phyloP scores from a whole-genome alignment of 2,888 invertebrate genomes.

The Hofmannophila pseudospretella region DNA sequence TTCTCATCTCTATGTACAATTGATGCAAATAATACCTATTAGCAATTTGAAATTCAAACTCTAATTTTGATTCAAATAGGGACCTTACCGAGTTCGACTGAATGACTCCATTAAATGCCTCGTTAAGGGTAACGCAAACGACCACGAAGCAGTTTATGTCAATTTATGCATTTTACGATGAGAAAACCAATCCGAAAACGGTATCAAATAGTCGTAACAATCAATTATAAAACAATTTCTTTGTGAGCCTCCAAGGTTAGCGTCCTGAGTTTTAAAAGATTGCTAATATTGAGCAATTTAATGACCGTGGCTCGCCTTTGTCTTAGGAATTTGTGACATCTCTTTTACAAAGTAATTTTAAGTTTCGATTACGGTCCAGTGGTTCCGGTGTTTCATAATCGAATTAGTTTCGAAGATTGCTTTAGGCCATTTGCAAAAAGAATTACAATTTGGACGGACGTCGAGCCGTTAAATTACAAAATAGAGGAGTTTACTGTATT shows the following conservation, averaged over 20 bases:
- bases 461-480: no score
- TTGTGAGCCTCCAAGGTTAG: conserved; percentile 29
- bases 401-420: conserved; percentile 13
- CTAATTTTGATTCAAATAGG: background rate
- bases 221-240: conserved; percentile 9
- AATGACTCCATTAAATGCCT: background rate
- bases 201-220: conserved; percentile 9
- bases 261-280: conserved; percentile 20
- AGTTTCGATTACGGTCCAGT: conserved; percentile 19
- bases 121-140: background rate
- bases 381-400: conserved; percentile 21
- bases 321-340: conserved; percentile 38
- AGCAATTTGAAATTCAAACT: background rate
- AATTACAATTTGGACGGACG: background rate
- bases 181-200: conserved; percentile 13
- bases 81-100: background rate
- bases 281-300: conserved; percentile 27
- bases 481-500: no score
- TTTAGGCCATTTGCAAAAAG: conserved; percentile 1
- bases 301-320: conserved; percentile 21
- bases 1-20: no score
- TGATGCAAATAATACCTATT: no score
- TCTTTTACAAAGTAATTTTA: conserved; percentile 24
- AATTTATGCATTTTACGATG: conserved; percentile 1
- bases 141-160: no score